Conservation (phyloP, 1,140 invertebrate genomes). For the Arion vulgaris region DNA sequence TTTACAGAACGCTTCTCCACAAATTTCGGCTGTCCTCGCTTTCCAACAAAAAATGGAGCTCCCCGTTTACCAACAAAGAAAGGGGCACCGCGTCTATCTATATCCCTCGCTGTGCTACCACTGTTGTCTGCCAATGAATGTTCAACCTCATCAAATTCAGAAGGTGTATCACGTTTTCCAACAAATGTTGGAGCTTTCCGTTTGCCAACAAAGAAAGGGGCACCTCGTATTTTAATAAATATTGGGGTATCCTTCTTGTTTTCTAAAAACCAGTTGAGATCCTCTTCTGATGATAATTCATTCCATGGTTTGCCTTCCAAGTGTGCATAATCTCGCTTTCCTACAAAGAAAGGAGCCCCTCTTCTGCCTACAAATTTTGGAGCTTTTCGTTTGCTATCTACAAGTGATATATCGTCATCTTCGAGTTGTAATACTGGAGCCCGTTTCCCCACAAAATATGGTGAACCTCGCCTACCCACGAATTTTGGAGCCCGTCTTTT, state of each 20-base stretch:
- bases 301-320: not conserved
- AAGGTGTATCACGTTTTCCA: not conserved
- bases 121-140: not conserved
- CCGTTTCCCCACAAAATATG: not conserved
- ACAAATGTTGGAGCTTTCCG: not conserved
- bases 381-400: not conserved
- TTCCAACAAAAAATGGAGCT: not conserved
- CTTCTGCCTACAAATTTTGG: constrained; percentile 13
- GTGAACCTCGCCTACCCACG: constrained; percentile 2
- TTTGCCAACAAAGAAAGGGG: constrained; percentile 15
- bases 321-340: not conserved
- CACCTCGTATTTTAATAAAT: constrained; percentile 6
- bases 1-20: not conserved
- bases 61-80: not conserved
- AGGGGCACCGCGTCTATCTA: not conserved
- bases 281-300: not conserved
- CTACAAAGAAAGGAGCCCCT: constrained; percentile 14
- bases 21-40: not conserved
- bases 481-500: constrained; percentile 18
- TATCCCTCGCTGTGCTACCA: not conserved
- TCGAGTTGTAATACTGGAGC: not conserved
- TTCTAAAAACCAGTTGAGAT: not conserved
- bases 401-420: not conserved
- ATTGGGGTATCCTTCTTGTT: not conserved
- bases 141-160: not conserved